A percentile compares a stretch with the other conserved stretches of the same genome.
phyloP scores from a whole-genome alignment of 2,797 vertebrate species.

The Lutjanus argentimaculatus region DNA sequence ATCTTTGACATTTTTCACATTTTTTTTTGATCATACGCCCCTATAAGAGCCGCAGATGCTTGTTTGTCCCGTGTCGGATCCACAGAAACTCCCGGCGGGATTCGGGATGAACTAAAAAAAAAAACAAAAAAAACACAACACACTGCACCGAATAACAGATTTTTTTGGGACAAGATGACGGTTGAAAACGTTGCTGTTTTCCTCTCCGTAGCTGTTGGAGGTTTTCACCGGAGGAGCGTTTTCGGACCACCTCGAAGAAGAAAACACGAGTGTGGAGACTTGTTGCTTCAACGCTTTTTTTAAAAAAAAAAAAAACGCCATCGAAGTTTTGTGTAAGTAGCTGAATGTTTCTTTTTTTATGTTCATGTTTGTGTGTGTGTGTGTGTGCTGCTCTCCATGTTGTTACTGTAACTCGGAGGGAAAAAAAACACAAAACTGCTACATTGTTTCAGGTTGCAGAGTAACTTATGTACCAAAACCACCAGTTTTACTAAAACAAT shows the following conservation, averaged over 20 bases:
- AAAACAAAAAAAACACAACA: no score
- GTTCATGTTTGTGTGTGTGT: background rate
- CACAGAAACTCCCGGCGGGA: slow-evolving; percentile 54
- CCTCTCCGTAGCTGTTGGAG: slow-evolving; percentile 91
- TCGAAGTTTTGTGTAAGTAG: slow-evolving; percentile 85
- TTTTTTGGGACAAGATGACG: slow-evolving; percentile 91
- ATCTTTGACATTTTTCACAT: slow-evolving; percentile 91
- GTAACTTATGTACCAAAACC: background rate
- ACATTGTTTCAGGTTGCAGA: slow-evolving; percentile 40
- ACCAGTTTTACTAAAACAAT: background rate
- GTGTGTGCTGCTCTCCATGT: slow-evolving; percentile 57
- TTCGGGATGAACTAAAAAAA: slow-evolving; percentile 58
- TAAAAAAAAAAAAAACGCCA: slow-evolving; percentile 46
- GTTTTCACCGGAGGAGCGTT: slow-evolving; percentile 93
- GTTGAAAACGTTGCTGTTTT: slow-evolving; percentile 88
- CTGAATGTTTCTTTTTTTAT: slow-evolving; percentile 40
- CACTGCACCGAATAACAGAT: slow-evolving; percentile 51
- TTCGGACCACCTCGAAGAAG: slow-evolving; percentile 92
- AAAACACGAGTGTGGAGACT: slow-evolving; percentile 91
- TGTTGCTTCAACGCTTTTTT: slow-evolving; percentile 88
- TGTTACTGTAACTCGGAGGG: slow-evolving; percentile 53
- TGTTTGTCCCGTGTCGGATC: slow-evolving; percentile 62
- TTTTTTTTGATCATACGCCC: slow-evolving; percentile 85
- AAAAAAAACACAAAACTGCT: slow-evolving; percentile 47
- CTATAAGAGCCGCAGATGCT: slow-evolving; percentile 68